Evolutionary conservation across 1,140 invertebrate genomes (phyloP), one percentile per base, ranked within the genome.

Genomic region (Bombus breviceps): DNA sequence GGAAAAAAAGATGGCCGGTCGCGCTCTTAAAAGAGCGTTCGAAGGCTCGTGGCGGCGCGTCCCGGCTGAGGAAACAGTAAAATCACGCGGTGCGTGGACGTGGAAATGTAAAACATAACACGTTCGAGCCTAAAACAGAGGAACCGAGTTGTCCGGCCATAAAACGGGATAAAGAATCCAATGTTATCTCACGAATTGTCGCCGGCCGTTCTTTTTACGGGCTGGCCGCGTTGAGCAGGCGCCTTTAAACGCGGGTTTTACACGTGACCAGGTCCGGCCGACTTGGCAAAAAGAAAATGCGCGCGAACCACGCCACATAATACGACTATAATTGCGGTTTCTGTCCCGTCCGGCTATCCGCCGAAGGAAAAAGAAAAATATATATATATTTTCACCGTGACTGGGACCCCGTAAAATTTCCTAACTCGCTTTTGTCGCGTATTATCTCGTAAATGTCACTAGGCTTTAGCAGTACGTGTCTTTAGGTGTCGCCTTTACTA

Each of bases 381-480:
- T 37, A 10, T 1, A 37, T 3, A 62, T 81, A 82, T 89, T 85
- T 85, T 37, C 78, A 78, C 41, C 64, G 22, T 39, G 62, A 59
- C 80, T 47, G 57, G 78, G 79, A 86, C 73, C 64, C 57, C 71
- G 76, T 87, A 84, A 87, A 87, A 79, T 78, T 69, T 83, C 83
- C 77, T 68, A 64, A 78, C 66, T 47, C 62, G 59, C 81, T 80
- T 85, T 91, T 88, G 83, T 91, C 89, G 89, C 84, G 89, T 88
- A 85, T 91, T 91, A 91, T 90, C 91, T 83, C 91, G 91, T 91
- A 91, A 91, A 91, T 84, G 89, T 91, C 90, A 88, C 18, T 37
- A 18, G 34, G 41, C 75, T 57, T 66, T 64, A 81, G 57, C 62
- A 25, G 74, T 59, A 78, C 53, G 73, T 37, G 72, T 37, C 72